Evolutionary conservation across 2,113 vertebrate genomes (phyloP), one percentile per base, ranked within the genome.

Genomic region (Toxostoma redivivum): DNA sequence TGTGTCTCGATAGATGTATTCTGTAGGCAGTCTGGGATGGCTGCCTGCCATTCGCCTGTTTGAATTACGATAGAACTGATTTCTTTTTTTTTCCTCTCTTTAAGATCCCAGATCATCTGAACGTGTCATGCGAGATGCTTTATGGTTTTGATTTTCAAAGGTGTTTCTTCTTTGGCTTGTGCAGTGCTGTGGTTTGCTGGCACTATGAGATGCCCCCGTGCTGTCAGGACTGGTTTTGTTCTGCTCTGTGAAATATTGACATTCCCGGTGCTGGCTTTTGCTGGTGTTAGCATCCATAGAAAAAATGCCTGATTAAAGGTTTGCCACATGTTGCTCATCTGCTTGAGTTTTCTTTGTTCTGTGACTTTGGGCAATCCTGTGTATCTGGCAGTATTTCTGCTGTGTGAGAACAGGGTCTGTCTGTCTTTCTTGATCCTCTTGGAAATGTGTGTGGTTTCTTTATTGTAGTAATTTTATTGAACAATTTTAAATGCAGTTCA

Each of bases 281-380:
- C 90, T 88, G 79, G 40, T 60, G 92, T 77, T 82, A 65, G 91
- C 87, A 73, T 2, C 5, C 50, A 27, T 16, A 56, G 90, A 44
- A 90, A 79, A 87, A 89, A 80, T 1, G 53, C 10, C 50, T 83
- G 93, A 88, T 96, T 90, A 92, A 94, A 96, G 93, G 88, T 96
- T 95, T 77, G 82, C 90, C 93, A 96, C 96, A 94, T 96, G 95
- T 97, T 97, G 93, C 95, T 97, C 94, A 92, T 96, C 90, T 96
- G 92, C 0, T 15, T 13, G 81, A 78, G 40, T 74, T 92, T 81
- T 61, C 79, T 94, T 94, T 96, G 90, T 97, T 97, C 81, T 57
- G 51, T 25, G 77, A 71, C 31, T 90, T 48, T 31, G 85, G 57
- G 87, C 69, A 56, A 1, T 71, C 57, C 83, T 66, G 54, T 33